Evolutionary conservation across 2,113 vertebrate genomes (phyloP).

Genomic region (Semicossyphus pulcher): DNA sequence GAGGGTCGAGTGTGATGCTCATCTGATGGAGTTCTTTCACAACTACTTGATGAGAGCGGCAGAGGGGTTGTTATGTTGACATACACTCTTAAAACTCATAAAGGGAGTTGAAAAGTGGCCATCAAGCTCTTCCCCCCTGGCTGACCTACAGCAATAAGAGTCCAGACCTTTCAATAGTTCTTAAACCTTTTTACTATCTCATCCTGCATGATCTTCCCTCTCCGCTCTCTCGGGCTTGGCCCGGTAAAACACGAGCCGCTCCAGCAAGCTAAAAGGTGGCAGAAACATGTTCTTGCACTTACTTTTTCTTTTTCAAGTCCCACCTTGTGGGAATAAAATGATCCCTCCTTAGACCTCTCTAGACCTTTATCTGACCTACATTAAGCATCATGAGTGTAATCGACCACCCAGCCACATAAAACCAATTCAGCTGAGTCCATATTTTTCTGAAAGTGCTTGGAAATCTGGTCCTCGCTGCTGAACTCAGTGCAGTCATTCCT

Average conservation of each 20-base stretch:
- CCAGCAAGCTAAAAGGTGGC: constrained; percentile 15
- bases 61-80: constrained; percentile 29
- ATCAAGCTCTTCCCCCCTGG: background rate
- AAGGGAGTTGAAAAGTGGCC: constrained; percentile 5
- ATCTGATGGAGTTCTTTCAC: constrained; percentile 34
- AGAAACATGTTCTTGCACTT: constrained; percentile 12
- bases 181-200: constrained; percentile 6
- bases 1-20: constrained; percentile 4
- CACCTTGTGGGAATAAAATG: constrained; percentile 12
- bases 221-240: background rate
- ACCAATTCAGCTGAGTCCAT: constrained; percentile 28
- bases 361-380: constrained; percentile 53
- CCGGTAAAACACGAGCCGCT: background rate
- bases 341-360: constrained; percentile 34
- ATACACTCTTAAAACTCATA: constrained; percentile 1
- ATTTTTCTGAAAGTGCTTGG: constrained; percentile 39
- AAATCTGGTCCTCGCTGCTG: constrained; percentile 33
- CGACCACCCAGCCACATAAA: constrained; percentile 47
- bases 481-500: background rate
- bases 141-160: constrained; percentile 15
- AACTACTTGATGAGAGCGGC: constrained; percentile 18
- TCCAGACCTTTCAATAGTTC: constrained; percentile 2
- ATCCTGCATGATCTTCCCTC: constrained; percentile 14
- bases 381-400: constrained; percentile 53
- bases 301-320: constrained; percentile 19